Percentiles rank a stretch among this genome's conserved stretches.
Evolutionary conservation across 2,797 vertebrate species (phyloP).

Genomic region (Crax fasciolata): DNA sequence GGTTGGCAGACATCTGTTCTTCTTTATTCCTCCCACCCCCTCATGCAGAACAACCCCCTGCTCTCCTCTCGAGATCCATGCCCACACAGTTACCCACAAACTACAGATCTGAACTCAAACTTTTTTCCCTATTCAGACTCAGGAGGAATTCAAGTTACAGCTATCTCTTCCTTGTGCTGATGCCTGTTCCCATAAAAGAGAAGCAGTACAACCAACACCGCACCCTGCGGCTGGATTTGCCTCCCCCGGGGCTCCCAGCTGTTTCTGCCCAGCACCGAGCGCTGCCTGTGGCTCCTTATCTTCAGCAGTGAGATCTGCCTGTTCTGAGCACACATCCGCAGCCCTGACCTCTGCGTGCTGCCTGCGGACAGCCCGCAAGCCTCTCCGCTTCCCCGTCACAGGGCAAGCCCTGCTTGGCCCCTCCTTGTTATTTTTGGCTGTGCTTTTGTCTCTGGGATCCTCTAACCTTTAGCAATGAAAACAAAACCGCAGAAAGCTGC

Average conservation of each 20-base stretch:
- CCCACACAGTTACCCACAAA: not conserved
- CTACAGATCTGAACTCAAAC: not conserved
- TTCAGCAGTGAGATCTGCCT: fast-evolving
- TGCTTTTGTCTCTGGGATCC: slow-evolving; percentile 50
- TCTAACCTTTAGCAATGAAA: slow-evolving; percentile 48
- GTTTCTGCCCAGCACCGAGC: not conserved
- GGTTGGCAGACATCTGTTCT: not conserved
- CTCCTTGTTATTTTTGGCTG: slow-evolving; percentile 51
- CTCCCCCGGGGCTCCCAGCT: not conserved
- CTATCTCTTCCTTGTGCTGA: not conserved
- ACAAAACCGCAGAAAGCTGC: slow-evolving; percentile 35
- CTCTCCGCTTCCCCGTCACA: not conserved
- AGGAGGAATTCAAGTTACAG: not conserved
- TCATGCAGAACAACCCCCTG: not conserved
- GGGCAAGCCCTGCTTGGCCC: not conserved
- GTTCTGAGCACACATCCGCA: fast-evolving
- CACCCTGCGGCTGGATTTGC: not conserved
- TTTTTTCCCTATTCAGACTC: not conserved
- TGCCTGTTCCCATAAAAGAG: not conserved
- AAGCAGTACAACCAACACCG: not conserved
- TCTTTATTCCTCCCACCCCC: not conserved
- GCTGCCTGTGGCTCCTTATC: not conserved
- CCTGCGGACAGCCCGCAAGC: fast-evolving
- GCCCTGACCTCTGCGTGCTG: not conserved
- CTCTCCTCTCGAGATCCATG: not conserved